These are phyloP conservation scores for Clarias fuscus DNA, from an alignment of 2,797 vertebrate species.

Conservation along the genomic window DNA sequence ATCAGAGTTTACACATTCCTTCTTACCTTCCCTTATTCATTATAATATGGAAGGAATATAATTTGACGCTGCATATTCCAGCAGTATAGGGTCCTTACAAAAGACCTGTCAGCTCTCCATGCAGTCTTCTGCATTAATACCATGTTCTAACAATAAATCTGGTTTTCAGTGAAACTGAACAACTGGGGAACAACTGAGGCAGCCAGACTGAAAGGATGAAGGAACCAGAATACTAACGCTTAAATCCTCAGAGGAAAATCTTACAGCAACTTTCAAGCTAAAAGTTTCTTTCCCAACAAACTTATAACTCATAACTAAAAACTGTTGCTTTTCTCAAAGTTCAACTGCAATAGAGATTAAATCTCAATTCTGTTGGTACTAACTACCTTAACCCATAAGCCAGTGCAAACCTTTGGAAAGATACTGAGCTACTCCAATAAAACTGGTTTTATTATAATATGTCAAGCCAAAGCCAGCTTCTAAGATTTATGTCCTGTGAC, in stretches of 20 bases:
- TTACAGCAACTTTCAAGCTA: neutral
- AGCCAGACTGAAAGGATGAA: constrained; percentile 44
- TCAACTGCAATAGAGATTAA: neutral
- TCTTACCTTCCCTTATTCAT: neutral
- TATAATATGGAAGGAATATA: neutral
- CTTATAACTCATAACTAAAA: neutral
- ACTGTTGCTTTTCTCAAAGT: neutral
- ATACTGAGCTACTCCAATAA: neutral
- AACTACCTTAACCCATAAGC: neutral
- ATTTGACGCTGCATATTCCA: neutral
- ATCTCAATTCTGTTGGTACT: neutral
- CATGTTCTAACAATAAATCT: constrained; percentile 36
- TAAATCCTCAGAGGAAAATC: neutral
- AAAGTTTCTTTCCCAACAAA: neutral
- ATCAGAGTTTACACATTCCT: neutral
- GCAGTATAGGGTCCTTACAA: neutral
- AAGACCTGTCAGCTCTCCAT: neutral
- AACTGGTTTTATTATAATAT: neutral
- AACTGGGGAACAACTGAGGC: constrained; percentile 19
- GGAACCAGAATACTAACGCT: neutral
- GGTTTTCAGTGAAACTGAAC: constrained; percentile 35
- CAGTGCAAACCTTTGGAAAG: neutral
- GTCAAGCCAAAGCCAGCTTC: neutral
- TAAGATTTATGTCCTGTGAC: neutral
- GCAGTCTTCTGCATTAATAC: neutral